Percentiles rank a stretch among this genome's conserved stretches.
Evolutionary conservation across 2,888 invertebrate genomes (phyloP).

Genomic region (Troides aeacus): DNA sequence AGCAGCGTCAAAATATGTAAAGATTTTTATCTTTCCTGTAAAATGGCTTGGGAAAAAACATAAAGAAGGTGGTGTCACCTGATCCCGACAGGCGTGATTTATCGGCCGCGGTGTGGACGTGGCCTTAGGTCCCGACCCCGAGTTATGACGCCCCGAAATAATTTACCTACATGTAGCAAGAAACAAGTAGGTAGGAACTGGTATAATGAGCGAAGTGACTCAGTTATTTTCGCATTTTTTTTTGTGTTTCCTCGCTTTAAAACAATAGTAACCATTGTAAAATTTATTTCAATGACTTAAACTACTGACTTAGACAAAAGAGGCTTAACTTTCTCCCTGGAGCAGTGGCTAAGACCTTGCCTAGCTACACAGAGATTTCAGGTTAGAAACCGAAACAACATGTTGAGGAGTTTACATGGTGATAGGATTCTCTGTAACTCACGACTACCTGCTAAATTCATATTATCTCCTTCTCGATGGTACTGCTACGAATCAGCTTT

Average conservation of each 20-base stretch:
- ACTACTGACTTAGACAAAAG: no score
- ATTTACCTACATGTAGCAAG: conserved; percentile 65
- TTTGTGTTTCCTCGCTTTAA: background rate
- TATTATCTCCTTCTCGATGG: no score
- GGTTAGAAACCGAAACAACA: no score
- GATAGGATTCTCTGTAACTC: no score
- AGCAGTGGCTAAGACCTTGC: no score
- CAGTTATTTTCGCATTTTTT: conserved; percentile 13
- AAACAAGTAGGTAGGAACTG: conserved; percentile 54
- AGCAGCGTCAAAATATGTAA: conserved; percentile 80
- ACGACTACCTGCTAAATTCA: no score
- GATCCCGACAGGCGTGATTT: conserved; percentile 76
- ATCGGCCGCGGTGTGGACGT: conserved; percentile 73
- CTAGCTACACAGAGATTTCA: no score
- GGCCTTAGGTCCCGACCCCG: conserved; percentile 70
- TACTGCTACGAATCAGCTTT: no score
- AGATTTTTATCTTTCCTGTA: conserved; percentile 80
- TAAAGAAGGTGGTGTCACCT: conserved; percentile 81
- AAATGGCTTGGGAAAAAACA: conserved; percentile 81
- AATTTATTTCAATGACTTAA: no score
- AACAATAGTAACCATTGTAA: no score
- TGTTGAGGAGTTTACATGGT: no score
- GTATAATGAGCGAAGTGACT: conserved; percentile 50
- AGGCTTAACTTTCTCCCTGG: no score
- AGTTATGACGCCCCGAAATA: conserved; percentile 74